phyloP scores from a whole-genome alignment of 2,113 vertebrate genomes.

The Sceloporus tristichus region DNA sequence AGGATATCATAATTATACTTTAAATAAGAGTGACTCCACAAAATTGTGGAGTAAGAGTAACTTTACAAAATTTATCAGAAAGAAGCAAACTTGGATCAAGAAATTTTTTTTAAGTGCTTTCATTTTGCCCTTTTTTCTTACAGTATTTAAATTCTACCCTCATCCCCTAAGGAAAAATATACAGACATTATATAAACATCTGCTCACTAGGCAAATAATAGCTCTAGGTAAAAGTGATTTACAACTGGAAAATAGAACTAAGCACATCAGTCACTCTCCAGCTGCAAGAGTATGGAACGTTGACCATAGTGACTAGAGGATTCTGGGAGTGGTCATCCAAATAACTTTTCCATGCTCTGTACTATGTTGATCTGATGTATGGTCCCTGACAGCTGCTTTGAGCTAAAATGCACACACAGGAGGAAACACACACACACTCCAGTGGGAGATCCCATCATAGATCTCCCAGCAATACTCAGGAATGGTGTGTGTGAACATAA shows the following conservation, averaged over 20 bases:
- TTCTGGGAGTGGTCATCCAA: too few relatives aligned
- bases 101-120: not conserved
- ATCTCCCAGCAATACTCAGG: not conserved
- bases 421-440: not conserved
- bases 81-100: not conserved
- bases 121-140: not conserved
- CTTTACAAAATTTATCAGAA: not conserved
- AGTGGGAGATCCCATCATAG: not conserved
- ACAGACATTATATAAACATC: not conserved
- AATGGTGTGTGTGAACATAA: conserved; percentile 1
- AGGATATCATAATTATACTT: too few relatives aligned
- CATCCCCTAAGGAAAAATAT: not conserved
- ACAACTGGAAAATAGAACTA: not conserved
- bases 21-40: too few relatives aligned
- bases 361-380: not conserved
- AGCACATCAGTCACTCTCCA: too few relatives aligned
- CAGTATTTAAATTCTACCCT: not conserved
- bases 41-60: not conserved
- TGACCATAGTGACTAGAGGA: too few relatives aligned
- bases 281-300: too few relatives aligned
- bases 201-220: not conserved
- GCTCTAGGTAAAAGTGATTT: not conserved
- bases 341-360: too few relatives aligned
- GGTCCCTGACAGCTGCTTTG: not conserved
- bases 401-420: not conserved